Base-by-base conservation (phyloP, 2,113 vertebrate species). In the Tachuris rubrigastra region DNA sequence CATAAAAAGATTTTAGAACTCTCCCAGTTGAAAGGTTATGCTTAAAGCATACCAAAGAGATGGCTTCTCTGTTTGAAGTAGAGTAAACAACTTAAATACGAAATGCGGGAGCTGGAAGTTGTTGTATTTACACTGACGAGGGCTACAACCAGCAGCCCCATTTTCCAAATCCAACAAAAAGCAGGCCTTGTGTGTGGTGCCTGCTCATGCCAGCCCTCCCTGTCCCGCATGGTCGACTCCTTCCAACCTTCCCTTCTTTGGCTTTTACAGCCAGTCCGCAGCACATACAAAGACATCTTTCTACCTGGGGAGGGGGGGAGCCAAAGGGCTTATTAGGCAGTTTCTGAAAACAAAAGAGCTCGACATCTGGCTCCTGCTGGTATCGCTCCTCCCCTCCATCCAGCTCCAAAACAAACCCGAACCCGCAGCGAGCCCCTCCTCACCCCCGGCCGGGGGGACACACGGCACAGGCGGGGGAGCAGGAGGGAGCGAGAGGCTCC, bases 331-430 rank as follows among this genome's bases (percentile, higher is more conserved):
- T 85, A 87, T 68, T 30, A 88, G 58, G 35, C 91, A 77, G 78
- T 55, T 86, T 49, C 66, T 93, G 84, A 84, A 96, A 97, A 97
- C 97, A 97, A 97, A 97, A 97, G 96, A 91, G 50, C 86, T 69
- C 83, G 93, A 87, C 94, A 80, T 92, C 93, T 93, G 91, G 85
- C 91, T 91, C 89, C 71, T 12, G 63, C 53, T 47, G 86, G 49
- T 46, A 71, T 55, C 12, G 93, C 92, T 91, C 89, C 88, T 90
- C 88, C 94, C 33, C 83, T 65, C 72, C 89, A 84, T 60, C 47
- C 67, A 47, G 85, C 90, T 69, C 94, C 86, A 85, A 87, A 94
- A 82, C 90, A 90, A 77, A 67, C 69, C 44, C 33, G 5, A 42
- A 59, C 42, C 74, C 0, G 25, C 67, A 6, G 59, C 21, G 50